These are phyloP conservation scores for Sphecodes monilicornis DNA, from an alignment of 2,888 invertebrate genomes.

Conservation along the genomic window DNA sequence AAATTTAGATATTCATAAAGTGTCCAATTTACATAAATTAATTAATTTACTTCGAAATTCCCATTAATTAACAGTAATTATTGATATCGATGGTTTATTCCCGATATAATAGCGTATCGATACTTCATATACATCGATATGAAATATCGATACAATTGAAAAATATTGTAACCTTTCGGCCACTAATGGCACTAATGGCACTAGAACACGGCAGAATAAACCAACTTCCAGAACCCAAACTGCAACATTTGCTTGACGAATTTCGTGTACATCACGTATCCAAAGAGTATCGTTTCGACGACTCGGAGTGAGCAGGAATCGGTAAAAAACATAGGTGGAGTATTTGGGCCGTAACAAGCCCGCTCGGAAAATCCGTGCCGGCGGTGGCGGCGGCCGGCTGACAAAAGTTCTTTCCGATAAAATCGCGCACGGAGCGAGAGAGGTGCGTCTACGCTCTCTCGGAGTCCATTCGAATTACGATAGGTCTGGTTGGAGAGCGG, in stretches of 20 bases:
- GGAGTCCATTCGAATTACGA: slow-evolving; percentile 51
- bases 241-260: background rate
- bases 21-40: too few relatives aligned
- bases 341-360: background rate
- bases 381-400: background rate
- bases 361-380: background rate
- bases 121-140: too few relatives aligned
- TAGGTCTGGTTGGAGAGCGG: slow-evolving; percentile 17
- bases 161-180: too few relatives aligned
- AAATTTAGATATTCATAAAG: too few relatives aligned
- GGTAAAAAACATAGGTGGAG: background rate
- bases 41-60: too few relatives aligned
- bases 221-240: too few relatives aligned
- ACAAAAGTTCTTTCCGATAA: slow-evolving; percentile 24
- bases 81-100: too few relatives aligned
- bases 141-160: too few relatives aligned
- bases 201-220: too few relatives aligned
- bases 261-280: background rate
- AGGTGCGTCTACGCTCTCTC: slow-evolving; percentile 28
- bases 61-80: too few relatives aligned
- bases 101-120: too few relatives aligned
- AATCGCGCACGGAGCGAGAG: slow-evolving; percentile 33
- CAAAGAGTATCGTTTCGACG: background rate
- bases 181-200: too few relatives aligned
- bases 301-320: background rate